Percentiles rank a stretch among this genome's conserved stretches.
phyloP scores from a whole-genome alignment of 2,113 vertebrate genomes.

The Syngnathoides biaculeatus region DNA sequence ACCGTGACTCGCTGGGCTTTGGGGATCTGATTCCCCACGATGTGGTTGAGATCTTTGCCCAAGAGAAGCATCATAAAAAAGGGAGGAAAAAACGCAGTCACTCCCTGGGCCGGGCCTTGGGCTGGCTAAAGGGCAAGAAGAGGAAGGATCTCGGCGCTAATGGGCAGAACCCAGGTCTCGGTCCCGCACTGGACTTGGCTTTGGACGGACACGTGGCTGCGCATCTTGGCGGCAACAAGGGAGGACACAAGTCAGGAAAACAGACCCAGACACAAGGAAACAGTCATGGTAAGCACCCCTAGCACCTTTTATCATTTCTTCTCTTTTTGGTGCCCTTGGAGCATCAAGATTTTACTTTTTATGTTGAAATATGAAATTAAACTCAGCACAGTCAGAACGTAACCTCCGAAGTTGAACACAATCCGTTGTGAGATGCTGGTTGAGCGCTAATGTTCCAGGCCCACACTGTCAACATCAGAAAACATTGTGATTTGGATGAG shows the following conservation, averaged over 20 bases:
- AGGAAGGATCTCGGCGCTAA: conserved; percentile 43
- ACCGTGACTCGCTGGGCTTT: conserved; percentile 67
- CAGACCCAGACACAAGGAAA: conserved; percentile 47
- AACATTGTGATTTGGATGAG: no score
- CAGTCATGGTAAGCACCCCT: conserved; percentile 47
- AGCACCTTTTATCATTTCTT: neutral
- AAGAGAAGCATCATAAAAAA: conserved; percentile 63
- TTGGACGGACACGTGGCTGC: conserved; percentile 35
- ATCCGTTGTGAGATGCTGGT: neutral
- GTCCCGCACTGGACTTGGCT: conserved; percentile 59
- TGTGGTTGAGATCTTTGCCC: conserved; percentile 72
- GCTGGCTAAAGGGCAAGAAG: conserved; percentile 68
- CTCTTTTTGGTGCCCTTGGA: neutral
- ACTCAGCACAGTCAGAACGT: no score
- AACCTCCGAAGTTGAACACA: neutral
- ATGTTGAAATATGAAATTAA: neutral
- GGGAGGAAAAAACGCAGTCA: conserved; percentile 71
- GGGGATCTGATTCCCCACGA: conserved; percentile 77
- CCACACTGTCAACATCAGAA: no score
- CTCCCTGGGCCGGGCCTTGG: conserved; percentile 57
- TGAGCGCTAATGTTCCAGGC: no score
- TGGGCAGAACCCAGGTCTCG: conserved; percentile 51
- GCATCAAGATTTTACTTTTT: neutral
- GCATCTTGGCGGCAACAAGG: conserved; percentile 44
- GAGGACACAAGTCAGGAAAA: conserved; percentile 44